phyloP scores from a whole-genome alignment of 2,888 invertebrate species.

The Dorcus hopei region DNA sequence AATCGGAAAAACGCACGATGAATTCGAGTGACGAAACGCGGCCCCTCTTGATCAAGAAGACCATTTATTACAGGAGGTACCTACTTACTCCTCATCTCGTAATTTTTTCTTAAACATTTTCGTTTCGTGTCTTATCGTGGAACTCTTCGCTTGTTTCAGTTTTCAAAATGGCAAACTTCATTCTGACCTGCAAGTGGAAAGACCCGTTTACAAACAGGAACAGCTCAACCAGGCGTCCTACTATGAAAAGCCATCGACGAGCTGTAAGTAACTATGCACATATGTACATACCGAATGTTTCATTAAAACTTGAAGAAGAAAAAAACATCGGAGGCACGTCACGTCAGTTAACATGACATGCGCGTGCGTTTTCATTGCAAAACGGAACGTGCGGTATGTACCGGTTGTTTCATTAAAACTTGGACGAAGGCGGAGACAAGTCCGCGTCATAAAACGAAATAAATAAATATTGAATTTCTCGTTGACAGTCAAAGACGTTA shows the following conservation, averaged over 20 bases:
- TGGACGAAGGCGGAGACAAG: too few species aligned
- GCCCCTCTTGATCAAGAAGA: not conserved
- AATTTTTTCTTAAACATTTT: too few species aligned
- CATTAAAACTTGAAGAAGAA: not conserved
- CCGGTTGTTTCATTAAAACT: too few species aligned
- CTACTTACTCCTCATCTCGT: too few species aligned
- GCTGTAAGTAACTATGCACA: conserved; percentile 42
- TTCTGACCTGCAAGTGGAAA: conserved; percentile 50
- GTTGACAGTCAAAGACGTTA: conserved; percentile 4
- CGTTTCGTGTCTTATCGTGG: too few species aligned
- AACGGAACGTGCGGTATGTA: too few species aligned
- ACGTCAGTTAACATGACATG: too few species aligned
- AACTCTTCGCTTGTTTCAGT: conserved; percentile 24
- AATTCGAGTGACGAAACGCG: too few species aligned
- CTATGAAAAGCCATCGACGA: conserved; percentile 55
- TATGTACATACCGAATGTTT: too few species aligned
- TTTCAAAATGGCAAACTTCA: conserved; percentile 36
- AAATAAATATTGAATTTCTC: not conserved
- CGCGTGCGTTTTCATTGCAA: too few species aligned
- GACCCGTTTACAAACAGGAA: conserved; percentile 66
- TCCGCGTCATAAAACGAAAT: too few species aligned
- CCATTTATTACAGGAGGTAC: not conserved
- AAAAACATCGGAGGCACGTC: not conserved
- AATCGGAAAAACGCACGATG: too few species aligned
- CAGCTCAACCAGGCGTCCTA: conserved; percentile 62